Conservation (phyloP, 2,888 invertebrate genomes). For the Cataglyphis albicans region DNA sequence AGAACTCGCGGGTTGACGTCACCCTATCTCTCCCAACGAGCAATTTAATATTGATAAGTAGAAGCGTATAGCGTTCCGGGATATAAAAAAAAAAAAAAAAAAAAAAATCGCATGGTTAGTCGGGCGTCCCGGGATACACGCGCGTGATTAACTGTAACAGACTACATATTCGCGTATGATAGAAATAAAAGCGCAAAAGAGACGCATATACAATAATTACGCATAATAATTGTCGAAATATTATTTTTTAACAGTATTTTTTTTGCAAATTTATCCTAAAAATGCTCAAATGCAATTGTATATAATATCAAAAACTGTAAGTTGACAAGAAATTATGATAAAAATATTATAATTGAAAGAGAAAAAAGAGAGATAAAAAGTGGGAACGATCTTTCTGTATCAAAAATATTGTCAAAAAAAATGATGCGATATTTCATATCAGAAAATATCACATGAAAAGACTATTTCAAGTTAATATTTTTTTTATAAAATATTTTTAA, state of each 20-base stretch:
- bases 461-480: not conserved
- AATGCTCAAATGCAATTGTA: not conserved
- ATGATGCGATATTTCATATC: not conserved
- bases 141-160: not conserved
- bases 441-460: not conserved
- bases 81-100: not conserved
- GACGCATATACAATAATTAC: not conserved
- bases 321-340: not conserved
- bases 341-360: not conserved
- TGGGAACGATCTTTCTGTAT: not conserved
- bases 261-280: not conserved
- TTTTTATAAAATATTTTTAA: not conserved
- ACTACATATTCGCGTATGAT: not conserved
- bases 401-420: not conserved
- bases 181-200: constrained; percentile 20
- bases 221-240: not conserved
- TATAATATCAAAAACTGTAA: not conserved
- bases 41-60: constrained; percentile 83
- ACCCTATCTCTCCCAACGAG: constrained; percentile 77
- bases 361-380: not conserved
- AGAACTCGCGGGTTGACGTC: constrained; percentile 78
- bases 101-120: not conserved
- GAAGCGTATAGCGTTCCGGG: constrained; percentile 59
- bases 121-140: not conserved
- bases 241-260: not conserved